Evolutionary conservation across 2,797 vertebrate species (phyloP), one percentile per base, ranked within the genome.

Genomic region (Anguilla marmorata): DNA sequence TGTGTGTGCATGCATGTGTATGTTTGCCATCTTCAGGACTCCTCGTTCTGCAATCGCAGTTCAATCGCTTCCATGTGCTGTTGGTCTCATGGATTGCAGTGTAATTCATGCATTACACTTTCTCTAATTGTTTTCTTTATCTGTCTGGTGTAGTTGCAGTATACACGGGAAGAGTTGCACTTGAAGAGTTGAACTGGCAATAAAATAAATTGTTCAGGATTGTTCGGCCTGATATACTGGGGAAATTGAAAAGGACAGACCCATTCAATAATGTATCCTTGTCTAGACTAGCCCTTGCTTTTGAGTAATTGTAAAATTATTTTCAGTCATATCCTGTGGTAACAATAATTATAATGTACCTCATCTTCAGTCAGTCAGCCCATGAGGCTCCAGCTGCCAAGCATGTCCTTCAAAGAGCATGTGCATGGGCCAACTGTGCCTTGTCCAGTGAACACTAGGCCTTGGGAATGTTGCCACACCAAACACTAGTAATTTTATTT

Each of bases 91-190:
- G 76, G 76, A 48, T 30, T 33, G 30, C 69, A 14, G 14, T 80
- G 8, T 41, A 80, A 79, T 92, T 94, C 92, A 93, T 87, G 91
- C 90, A 91, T 93, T 90, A 90, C 86, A 85, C 92, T 92, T 88
- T 14, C 87, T 11, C 76, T 88, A 88, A 90, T 90, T 89, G 87
- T 87, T 45, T 45, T 37, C 16, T 80, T 80, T 16, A 80, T 48
- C 16, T 86, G 89, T 85, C 63, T 83, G 79, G 72, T 48, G 24
- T 88, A 74, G 88, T 88, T 86, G 69, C 60, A 90, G 87, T 88
- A 86, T 1, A 41, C 41, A 16, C 24, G 2, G 37, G 76, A 5
- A 48, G 41, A 19, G 76, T 48, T 21, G 1, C 30, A 37, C 3
- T 3, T 33, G 30, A 21, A n/a, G n/a, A n/a, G n/a, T n/a, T n/a